These are phyloP conservation scores for Eulemur coronatus DNA, from an alignment of 2,797 vertebrate genomes.

Conservation along the genomic window DNA sequence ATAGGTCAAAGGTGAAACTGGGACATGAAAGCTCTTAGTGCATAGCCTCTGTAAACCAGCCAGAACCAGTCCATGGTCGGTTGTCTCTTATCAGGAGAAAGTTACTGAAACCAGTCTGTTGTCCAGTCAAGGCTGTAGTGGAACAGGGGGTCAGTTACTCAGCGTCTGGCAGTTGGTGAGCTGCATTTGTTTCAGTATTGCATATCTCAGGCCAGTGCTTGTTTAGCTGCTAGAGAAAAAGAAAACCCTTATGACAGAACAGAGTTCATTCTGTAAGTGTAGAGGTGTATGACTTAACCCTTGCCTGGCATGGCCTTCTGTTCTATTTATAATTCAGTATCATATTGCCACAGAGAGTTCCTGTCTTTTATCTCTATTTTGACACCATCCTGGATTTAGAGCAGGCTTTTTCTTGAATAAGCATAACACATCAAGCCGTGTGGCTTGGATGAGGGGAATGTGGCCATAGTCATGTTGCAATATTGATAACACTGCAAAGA, in stretches of 20 bases:
- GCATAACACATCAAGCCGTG: not conserved
- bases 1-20: not conserved
- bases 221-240: not conserved
- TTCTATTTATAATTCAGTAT: too few species aligned
- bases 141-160: not conserved
- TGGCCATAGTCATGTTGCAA: accelerated
- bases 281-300: too few species aligned
- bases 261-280: too few species aligned
- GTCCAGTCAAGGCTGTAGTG: not conserved
- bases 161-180: not conserved
- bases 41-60: not conserved
- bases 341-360: too few species aligned
- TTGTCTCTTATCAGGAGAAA: not conserved
- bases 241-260: too few species aligned
- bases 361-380: too few species aligned
- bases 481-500: not conserved
- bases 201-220: not conserved
- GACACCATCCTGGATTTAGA: not conserved
- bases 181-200: not conserved
- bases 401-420: not conserved
- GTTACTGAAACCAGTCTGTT: not conserved
- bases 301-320: too few species aligned
- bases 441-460: not conserved
- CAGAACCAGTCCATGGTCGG: not conserved
- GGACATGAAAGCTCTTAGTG: not conserved